Conservation (phyloP, 2,888 invertebrate genomes). For the Rugalucina vietnamica region DNA sequence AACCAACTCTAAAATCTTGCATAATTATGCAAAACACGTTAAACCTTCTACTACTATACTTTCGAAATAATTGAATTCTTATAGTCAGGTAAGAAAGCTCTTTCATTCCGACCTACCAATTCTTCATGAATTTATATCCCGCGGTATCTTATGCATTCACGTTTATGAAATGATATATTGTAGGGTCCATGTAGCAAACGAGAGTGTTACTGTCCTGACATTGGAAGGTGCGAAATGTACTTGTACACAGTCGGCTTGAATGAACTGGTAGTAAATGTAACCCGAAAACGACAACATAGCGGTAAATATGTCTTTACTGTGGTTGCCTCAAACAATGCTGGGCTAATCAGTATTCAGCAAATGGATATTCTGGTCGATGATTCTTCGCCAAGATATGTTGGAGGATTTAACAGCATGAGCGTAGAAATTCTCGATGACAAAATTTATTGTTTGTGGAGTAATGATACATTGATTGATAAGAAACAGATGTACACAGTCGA, state of each 20-base stretch:
- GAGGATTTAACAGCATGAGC: background rate
- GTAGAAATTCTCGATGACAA: background rate
- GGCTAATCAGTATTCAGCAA: conserved; percentile 32
- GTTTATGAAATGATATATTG: no score
- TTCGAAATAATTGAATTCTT: no score
- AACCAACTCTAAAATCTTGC: no score
- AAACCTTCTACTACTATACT: no score
- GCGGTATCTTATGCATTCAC: no score
- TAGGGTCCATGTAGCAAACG: background rate
- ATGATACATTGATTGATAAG: background rate
- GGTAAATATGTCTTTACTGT: conserved; percentile 49
- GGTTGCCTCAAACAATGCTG: conserved; percentile 51
- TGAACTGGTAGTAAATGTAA: conserved; percentile 22
- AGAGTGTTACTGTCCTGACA: background rate
- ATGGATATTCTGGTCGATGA: conserved; percentile 50
- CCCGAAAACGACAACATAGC: conserved; percentile 48
- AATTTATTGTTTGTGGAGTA: background rate
- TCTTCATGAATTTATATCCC: no score
- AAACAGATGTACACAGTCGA: background rate
- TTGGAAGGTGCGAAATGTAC: conserved; percentile 15
- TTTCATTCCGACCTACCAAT: no score
- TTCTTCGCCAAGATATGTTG: conserved; percentile 18
- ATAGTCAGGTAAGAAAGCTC: no score
- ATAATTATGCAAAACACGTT: no score
- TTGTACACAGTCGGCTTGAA: conserved; percentile 37